Evolutionary conservation across 2,888 invertebrate genomes (phyloP).

Genomic region (Alsophila aescularia): DNA sequence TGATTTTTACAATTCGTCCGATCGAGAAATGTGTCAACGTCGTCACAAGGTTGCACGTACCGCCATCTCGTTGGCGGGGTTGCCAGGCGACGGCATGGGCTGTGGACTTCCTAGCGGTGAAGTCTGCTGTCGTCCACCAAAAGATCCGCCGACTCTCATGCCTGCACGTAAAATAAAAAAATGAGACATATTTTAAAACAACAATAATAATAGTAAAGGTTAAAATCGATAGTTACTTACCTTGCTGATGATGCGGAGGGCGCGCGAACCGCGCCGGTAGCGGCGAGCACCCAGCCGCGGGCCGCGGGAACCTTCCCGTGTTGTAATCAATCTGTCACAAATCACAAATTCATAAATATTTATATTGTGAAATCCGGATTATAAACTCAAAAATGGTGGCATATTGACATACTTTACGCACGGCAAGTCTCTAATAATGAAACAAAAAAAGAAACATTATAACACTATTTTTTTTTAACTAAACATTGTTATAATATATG

Average conservation of each 20-base stretch:
- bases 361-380: too few relatives aligned
- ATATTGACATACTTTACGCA: too few relatives aligned
- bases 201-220: not conserved
- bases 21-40: too few relatives aligned
- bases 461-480: too few relatives aligned
- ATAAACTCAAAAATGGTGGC: too few relatives aligned
- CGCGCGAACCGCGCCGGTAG: conserved; percentile 73
- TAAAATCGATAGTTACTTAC: conserved; percentile 39
- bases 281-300: conserved; percentile 75
- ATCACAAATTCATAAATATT: too few relatives aligned
- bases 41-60: conserved; percentile 51
- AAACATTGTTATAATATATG: too few relatives aligned
- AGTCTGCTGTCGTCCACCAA: conserved; percentile 73
- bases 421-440: too few relatives aligned
- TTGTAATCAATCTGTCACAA: conserved; percentile 64
- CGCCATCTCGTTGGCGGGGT: conserved; percentile 71
- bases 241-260: conserved; percentile 78
- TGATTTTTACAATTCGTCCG: too few relatives aligned
- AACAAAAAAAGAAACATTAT: not conserved
- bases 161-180: conserved; percentile 47
- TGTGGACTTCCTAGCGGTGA: conserved; percentile 81
- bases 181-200: too few relatives aligned
- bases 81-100: conserved; percentile 79
- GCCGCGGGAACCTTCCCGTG: conserved; percentile 71
- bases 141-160: conserved; percentile 77